A percentile compares a stretch with the other conserved stretches of the same genome.
These are phyloP conservation scores for Pterocles gutturalis DNA, from an alignment of 2,113 vertebrate species.

Conservation along the genomic window DNA sequence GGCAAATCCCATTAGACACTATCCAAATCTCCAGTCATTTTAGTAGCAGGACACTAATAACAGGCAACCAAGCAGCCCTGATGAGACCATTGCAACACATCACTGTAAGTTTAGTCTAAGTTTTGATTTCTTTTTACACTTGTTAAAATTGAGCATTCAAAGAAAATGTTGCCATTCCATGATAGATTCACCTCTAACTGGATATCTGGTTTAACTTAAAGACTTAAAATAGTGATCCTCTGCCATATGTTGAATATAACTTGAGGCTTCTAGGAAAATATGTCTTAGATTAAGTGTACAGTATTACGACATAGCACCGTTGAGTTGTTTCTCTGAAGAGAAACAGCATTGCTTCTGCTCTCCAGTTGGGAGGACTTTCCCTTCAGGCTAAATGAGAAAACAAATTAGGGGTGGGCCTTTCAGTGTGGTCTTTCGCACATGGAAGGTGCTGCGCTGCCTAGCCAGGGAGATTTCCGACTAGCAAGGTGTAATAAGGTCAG, in stretches of 20 bases:
- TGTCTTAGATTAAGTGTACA: constrained; percentile 77
- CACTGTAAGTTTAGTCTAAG: constrained; percentile 46
- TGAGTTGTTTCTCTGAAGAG: constrained; percentile 60
- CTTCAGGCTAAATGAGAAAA: constrained; percentile 65
- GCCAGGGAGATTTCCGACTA: constrained; percentile 65
- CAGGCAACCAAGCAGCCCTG: background rate
- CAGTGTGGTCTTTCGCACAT: constrained; percentile 80
- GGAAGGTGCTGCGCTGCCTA: constrained; percentile 54
- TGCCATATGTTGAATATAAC: constrained; percentile 78
- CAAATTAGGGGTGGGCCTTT: constrained; percentile 72
- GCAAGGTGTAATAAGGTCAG: constrained; percentile 58
- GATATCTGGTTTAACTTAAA: constrained; percentile 75
- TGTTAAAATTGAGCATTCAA: constrained; percentile 67
- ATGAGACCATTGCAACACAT: background rate
- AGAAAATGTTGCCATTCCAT: constrained; percentile 64
- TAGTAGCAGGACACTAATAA: background rate
- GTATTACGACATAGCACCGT: constrained; percentile 49
- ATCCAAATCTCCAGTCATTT: background rate
- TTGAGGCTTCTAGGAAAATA: constrained; percentile 77
- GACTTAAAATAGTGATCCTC: constrained; percentile 78
- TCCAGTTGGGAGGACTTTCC: constrained; percentile 36
- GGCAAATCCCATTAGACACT: background rate
- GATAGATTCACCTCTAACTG: constrained; percentile 75
- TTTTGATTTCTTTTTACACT: constrained; percentile 77
- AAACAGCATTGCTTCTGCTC: constrained; percentile 40